phyloP scores from a whole-genome alignment of 2,113 vertebrate genomes.

The Corydoras sp. region DNA sequence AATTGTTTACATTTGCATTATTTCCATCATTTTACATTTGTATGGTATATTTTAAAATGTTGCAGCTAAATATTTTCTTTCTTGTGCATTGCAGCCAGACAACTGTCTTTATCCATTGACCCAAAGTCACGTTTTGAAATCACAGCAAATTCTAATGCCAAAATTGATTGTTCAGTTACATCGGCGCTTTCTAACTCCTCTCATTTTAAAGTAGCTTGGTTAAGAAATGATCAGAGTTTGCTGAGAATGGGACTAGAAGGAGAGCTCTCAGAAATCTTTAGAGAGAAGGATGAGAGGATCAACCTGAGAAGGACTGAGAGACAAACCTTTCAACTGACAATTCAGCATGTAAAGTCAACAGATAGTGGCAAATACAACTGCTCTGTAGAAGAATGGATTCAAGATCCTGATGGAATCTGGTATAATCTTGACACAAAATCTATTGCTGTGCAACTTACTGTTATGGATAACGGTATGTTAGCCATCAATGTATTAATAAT shows the following conservation, averaged over 20 bases:
- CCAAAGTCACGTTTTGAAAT: neutral
- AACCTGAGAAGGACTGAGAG: conserved; percentile 43
- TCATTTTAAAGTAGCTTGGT: conserved; percentile 60
- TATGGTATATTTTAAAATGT: neutral
- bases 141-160: conserved; percentile 41
- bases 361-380: conserved; percentile 61
- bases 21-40: neutral
- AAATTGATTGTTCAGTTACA: conserved; percentile 50
- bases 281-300: conserved; percentile 43
- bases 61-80: neutral
- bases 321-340: conserved; percentile 51
- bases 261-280: conserved; percentile 29
- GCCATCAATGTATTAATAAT: neutral
- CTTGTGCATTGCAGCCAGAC: conserved; percentile 35
- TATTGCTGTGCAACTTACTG: conserved; percentile 23
- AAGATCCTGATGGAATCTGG: conserved; percentile 59
- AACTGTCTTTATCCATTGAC: conserved; percentile 39
- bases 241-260: conserved; percentile 49
- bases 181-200: conserved; percentile 33
- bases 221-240: conserved; percentile 44
- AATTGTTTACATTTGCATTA: neutral
- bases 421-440: conserved; percentile 45
- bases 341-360: conserved; percentile 45
- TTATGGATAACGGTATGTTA: conserved; percentile 51
- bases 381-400: conserved; percentile 63